phyloP scores from a whole-genome alignment of 1,140 invertebrate genomes.

The Sinonovacula constricta region DNA sequence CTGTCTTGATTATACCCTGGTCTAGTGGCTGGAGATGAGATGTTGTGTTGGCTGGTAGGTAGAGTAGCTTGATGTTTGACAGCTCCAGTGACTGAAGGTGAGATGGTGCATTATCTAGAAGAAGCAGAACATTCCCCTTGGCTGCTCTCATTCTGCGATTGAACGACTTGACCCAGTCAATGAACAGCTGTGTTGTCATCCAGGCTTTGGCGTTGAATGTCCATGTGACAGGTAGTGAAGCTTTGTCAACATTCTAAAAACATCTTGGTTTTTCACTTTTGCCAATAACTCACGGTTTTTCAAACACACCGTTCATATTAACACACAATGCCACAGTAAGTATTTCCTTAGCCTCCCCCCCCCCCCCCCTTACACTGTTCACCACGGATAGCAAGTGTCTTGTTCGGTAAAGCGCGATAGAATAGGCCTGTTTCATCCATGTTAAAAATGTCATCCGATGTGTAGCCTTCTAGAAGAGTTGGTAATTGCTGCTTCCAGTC shows the following conservation, averaged over 20 bases:
- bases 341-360: conserved; percentile 59
- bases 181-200: no score
- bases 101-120: conserved; percentile 52
- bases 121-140: no score
- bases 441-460: conserved; percentile 50
- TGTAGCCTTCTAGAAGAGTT: conserved; percentile 25
- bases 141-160: no score
- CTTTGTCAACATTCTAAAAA: no score
- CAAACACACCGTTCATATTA: conserved; percentile 49
- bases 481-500: conserved; percentile 34
- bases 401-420: no score
- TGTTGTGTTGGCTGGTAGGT: conserved; percentile 30
- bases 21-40: conserved; percentile 13
- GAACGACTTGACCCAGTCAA: no score
- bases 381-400: no score
- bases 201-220: no score
- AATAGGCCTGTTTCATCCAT: no score
- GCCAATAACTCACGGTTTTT: conserved; percentile 52
- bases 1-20: conserved; percentile 13
- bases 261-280: conserved; percentile 48
- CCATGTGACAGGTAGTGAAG: no score
- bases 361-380: no score
- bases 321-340: conserved; percentile 46
- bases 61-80: conserved; percentile 38
- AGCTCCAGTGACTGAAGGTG: conserved; percentile 34